These are phyloP conservation scores for Anabacerthia variegaticeps DNA, from an alignment of 2,797 vertebrate species.

Conservation along the genomic window DNA sequence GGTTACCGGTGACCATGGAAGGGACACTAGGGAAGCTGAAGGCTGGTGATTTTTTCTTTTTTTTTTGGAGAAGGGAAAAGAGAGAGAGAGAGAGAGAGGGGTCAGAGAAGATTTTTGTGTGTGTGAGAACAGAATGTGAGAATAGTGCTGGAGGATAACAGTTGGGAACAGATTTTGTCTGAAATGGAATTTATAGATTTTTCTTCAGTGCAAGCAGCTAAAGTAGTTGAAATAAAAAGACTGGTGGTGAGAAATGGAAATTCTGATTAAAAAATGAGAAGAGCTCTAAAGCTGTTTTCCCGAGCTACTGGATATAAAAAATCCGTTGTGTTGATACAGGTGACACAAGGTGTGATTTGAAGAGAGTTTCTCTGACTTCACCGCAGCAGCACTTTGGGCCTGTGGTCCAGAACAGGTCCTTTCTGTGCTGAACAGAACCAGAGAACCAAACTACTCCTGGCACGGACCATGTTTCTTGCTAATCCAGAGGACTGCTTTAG, in stretches of 20 bases:
- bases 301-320: not conserved
- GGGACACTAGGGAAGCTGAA: slow-evolving; percentile 66
- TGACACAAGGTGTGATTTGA: not conserved
- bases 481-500: not conserved
- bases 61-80: not conserved
- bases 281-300: not conserved
- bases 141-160: slow-evolving; percentile 32
- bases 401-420: not conserved
- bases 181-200: slow-evolving; percentile 60
- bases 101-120: slow-evolving; percentile 47
- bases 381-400: not conserved
- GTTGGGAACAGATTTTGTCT: slow-evolving; percentile 7
- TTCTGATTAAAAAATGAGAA: not conserved
- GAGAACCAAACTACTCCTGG: not conserved
- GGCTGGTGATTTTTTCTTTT: slow-evolving; percentile 23
- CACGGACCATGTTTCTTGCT: not conserved
- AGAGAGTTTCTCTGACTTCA: not conserved
- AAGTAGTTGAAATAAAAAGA: slow-evolving; percentile 22
- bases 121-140: slow-evolving; percentile 56
- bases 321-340: not conserved
- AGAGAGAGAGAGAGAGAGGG: not conserved
- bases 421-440: not conserved
- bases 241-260: not conserved
- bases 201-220: slow-evolving; percentile 4
- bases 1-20: slow-evolving; percentile 78